A percentile compares a stretch with the other conserved stretches of the same genome.
These are phyloP conservation scores for Pseudomyrmex sp. DNA, from an alignment of 1,140 invertebrate genomes.

Conservation along the genomic window DNA sequence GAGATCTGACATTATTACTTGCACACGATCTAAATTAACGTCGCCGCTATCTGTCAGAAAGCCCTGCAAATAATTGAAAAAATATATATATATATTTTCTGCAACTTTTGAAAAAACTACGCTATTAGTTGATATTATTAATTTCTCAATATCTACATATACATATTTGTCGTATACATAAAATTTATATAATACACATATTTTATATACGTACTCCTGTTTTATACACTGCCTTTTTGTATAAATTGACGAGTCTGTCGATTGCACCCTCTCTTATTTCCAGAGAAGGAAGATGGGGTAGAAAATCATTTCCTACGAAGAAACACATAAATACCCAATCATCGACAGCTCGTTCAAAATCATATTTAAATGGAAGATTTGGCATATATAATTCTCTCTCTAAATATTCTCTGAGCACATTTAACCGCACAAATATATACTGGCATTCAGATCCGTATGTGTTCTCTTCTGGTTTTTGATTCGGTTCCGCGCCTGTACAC, in stretches of 20 bases:
- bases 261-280: constrained; percentile 99
- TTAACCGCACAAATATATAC: constrained; percentile 96
- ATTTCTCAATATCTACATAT: too few relatives aligned
- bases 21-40: constrained; percentile 96
- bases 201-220: constrained; percentile 88
- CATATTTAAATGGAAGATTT: constrained; percentile 96
- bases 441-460: constrained; percentile 90
- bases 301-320: constrained; percentile 99
- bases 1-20: constrained; percentile 97
- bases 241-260: constrained; percentile 96
- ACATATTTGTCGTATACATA: too few relatives aligned
- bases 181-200: too few relatives aligned
- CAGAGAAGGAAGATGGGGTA: constrained; percentile 98
- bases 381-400: constrained; percentile 96
- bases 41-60: constrained; percentile 98
- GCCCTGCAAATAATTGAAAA: constrained; percentile 83
- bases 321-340: constrained; percentile 99
- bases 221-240: constrained; percentile 98
- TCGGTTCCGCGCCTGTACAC: constrained; percentile 90
- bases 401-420: constrained; percentile 97
- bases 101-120: constrained; percentile 31
- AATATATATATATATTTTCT: background rate
- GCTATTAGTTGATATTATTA: background rate
- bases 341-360: constrained; percentile 96
- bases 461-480: constrained; percentile 85